Evolutionary conservation across 2,113 vertebrate species (phyloP), one percentile per base, ranked within the genome.

Genomic region (Gnathonemus longibarbis): DNA sequence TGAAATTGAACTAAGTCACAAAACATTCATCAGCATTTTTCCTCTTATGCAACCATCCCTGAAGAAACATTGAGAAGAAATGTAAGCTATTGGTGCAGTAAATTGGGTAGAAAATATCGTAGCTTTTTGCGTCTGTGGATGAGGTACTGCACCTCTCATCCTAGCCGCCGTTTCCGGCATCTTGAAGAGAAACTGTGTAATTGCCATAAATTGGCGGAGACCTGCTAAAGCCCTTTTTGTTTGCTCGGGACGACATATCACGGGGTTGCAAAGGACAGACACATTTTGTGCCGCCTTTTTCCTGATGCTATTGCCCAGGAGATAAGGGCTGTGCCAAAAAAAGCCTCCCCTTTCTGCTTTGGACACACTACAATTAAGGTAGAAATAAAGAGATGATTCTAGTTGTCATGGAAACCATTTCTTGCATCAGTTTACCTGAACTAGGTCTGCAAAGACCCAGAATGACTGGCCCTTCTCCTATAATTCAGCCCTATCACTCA

Each of bases 381-480:
- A 53, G 62, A 52, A 52, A 39, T 70, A 90, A 87, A 77, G 89
- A 77, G 31, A 88, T 45, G 27, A 10, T 49, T 27, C 31, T 35
- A 66, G 62, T 90, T 90, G 85, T 88, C 89, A 58, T 77, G 62
- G 89, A 88, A 90, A 90, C 89, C 10, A 42, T 88, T 88, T 88
- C 85, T 35, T 88, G 62, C 85, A n/a, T 53, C 31, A 46, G 48
- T 87, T 80, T 87, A 66, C 84, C 84, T 87, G 46, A 85, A 85
- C 13, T 86, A 49, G 58, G 49, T 24, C 53, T 83, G 42, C 27
- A 66, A 42, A 39, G 66, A 52, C 39, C n/a, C 7, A 35, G 83
- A 90, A 83, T 19, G 24, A 86, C 35, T 49, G n/a, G 52, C 24
- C 46, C 42, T n/a, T 21, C n/a, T 27, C n/a, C 42, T 70, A 1